A percentile compares a stretch with the other conserved stretches of the same genome.
Evolutionary conservation across 2,888 invertebrate genomes (phyloP).

Genomic region (Myathropa florea): DNA sequence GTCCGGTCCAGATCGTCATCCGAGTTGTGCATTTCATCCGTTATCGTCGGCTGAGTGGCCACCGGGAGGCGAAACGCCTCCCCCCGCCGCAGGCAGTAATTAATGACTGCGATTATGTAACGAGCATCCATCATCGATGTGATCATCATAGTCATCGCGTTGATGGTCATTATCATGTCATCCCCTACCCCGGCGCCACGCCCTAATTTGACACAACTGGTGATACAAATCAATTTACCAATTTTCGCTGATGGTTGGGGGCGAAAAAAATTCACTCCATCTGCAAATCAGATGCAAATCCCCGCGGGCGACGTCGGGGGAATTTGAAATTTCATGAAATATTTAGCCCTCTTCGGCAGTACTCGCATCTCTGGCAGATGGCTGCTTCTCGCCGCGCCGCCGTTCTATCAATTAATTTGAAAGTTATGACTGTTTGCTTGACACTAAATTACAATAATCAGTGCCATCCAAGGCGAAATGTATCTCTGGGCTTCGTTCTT

Average conservation of each 20-base stretch:
- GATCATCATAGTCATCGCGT: slow-evolving; percentile 39
- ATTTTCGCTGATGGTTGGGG: slow-evolving; percentile 51
- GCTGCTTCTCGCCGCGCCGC: background rate
- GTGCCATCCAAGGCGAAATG: slow-evolving; percentile 33
- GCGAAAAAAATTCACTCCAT: slow-evolving; percentile 34
- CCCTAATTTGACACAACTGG: slow-evolving; percentile 50
- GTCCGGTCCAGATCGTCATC: slow-evolving; percentile 13
- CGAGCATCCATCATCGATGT: slow-evolving; percentile 64
- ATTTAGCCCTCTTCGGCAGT: slow-evolving; percentile 41
- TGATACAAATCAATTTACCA: slow-evolving; percentile 67
- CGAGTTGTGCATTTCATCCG: slow-evolving; percentile 56
- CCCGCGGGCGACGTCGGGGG: slow-evolving; percentile 15
- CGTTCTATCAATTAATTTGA: slow-evolving; percentile 56
- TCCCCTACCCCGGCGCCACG: slow-evolving; percentile 3
- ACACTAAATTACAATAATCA: slow-evolving; percentile 59
- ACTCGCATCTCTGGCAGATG: background rate
- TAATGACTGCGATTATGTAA: slow-evolving; percentile 67
- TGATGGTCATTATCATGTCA: slow-evolving; percentile 51
- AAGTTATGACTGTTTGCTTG: slow-evolving; percentile 61
- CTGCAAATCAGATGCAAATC: slow-evolving; percentile 58
- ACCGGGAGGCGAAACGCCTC: background rate
- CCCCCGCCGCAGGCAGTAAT: slow-evolving; percentile 47
- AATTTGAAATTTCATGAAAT: slow-evolving; percentile 63
- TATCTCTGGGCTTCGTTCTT: slow-evolving; percentile 18
- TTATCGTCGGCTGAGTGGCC: background rate